Conservation (phyloP, 2,113 vertebrate species). For the Enhydra lutris region DNA sequence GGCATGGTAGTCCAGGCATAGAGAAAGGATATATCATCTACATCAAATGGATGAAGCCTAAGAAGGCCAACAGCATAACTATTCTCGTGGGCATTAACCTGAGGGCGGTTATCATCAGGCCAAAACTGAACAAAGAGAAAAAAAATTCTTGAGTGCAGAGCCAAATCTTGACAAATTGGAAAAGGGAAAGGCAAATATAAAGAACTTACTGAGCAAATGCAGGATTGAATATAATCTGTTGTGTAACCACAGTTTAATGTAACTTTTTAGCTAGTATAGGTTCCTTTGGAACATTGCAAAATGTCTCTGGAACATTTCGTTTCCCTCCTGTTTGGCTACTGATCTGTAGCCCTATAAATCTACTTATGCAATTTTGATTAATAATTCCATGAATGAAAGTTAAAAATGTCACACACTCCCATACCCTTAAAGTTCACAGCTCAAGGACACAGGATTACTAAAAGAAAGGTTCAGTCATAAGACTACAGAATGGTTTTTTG, state of each 20-base stretch:
- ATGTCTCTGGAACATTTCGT: not conserved
- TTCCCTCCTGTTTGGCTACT: not conserved
- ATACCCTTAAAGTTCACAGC: not conserved
- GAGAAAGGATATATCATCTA: not conserved
- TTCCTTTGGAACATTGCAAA: not conserved
- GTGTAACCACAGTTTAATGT: constrained; percentile 84
- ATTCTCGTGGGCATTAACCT: not conserved
- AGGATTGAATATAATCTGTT: constrained; percentile 85
- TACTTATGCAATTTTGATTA: not conserved
- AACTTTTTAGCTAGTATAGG: constrained; percentile 72
- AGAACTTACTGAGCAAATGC: constrained; percentile 93
- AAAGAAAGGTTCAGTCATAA: not conserved
- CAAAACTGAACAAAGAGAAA: not conserved
- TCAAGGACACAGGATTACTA: not conserved
- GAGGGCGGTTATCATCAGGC: not conserved
- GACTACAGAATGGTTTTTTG: not conserved
- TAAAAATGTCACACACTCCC: not conserved
- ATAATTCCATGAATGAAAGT: not conserved
- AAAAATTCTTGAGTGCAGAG: constrained; percentile 84
- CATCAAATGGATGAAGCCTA: not conserved
- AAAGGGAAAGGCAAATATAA: constrained; percentile 89
- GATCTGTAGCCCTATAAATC: not conserved
- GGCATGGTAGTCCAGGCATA: not conserved
- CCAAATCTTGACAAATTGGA: constrained; percentile 68
- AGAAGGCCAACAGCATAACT: not conserved